Evolutionary conservation across 1,140 invertebrate species (phyloP).

Genomic region (Aphelinus certus): DNA sequence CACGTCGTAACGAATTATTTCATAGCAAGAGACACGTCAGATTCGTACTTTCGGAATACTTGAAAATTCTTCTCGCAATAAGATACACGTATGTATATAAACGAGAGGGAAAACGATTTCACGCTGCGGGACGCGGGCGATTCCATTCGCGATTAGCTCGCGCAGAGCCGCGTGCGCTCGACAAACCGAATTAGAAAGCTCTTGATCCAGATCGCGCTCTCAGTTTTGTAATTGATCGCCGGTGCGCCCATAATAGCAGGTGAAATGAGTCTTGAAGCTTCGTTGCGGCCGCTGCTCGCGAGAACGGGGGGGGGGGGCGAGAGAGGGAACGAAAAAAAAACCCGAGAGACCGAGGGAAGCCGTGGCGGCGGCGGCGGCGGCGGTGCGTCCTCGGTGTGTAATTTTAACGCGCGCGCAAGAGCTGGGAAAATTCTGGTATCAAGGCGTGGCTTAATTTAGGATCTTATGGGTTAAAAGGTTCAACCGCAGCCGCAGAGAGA

Average conservation of each 20-base stretch:
- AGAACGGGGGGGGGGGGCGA: not conserved
- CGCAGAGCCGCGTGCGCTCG: not conserved
- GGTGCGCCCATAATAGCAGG: conserved; percentile 34
- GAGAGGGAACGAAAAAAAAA: not conserved
- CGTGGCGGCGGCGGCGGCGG: not conserved
- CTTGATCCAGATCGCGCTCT: conserved; percentile 29
- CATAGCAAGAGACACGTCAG: no score
- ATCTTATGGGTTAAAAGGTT: conserved; percentile 30
- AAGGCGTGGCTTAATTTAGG: conserved; percentile 24
- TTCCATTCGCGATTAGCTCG: no score
- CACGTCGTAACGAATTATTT: no score
- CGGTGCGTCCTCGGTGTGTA: conserved; percentile 1
- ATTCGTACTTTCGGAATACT: no score
- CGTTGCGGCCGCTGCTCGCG: no score
- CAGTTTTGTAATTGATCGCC: conserved; percentile 38
- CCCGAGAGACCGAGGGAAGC: not conserved
- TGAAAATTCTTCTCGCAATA: no score
- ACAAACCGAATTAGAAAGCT: conserved; percentile 17
- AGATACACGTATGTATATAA: no score
- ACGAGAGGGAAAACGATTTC: no score
- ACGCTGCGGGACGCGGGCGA: no score
- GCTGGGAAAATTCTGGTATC: conserved; percentile 16
- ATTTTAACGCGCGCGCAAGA: conserved; percentile 17
- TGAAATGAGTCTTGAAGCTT: conserved; percentile 30
- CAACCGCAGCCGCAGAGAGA: not conserved